Evolutionary conservation across 53 echinoderm and acorn worm genomes (phyloP).

Genomic region (Arbacia lixula): DNA sequence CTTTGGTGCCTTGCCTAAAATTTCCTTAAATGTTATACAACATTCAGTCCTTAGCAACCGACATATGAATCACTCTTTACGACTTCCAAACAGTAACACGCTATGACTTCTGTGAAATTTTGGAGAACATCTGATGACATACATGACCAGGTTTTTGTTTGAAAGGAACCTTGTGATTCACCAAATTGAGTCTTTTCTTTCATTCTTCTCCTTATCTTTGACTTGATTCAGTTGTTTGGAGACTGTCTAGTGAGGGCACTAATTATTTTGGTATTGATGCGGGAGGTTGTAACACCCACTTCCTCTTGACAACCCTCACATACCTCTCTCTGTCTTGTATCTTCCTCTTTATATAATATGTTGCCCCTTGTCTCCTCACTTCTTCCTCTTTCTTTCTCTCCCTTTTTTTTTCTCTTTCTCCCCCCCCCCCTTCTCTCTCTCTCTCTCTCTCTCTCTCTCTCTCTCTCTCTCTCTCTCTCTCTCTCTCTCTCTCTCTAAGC

Average conservation of each 20-base stretch:
- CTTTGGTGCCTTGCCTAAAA: too few relatives aligned
- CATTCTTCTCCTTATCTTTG: too few relatives aligned
- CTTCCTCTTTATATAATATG: not conserved
- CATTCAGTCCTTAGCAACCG: constrained; percentile 30
- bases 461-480: not conserved
- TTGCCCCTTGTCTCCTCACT: not conserved
- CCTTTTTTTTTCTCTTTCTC: not conserved
- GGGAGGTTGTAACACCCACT: too few relatives aligned
- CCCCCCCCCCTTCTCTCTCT: not conserved
- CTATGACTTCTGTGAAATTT: constrained; percentile 3
- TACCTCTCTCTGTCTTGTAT: not conserved
- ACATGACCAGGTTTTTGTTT: constrained; percentile 32
- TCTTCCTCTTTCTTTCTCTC: not conserved
- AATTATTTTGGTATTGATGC: too few relatives aligned
- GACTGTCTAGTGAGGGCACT: too few relatives aligned
- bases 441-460: not conserved
- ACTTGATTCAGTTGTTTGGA: too few relatives aligned
- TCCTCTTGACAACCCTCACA: not conserved
- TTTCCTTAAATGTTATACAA: too few relatives aligned
- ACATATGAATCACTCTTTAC: constrained; percentile 20
- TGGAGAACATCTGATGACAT: constrained; percentile 35
- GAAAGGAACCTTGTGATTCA: too few relatives aligned
- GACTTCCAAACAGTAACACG: constrained; percentile 26
- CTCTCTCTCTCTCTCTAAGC: not conserved
- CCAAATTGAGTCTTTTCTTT: too few relatives aligned